Conservation (phyloP, 1,140 invertebrate species). For the Drosophila quadrilineata region DNA sequence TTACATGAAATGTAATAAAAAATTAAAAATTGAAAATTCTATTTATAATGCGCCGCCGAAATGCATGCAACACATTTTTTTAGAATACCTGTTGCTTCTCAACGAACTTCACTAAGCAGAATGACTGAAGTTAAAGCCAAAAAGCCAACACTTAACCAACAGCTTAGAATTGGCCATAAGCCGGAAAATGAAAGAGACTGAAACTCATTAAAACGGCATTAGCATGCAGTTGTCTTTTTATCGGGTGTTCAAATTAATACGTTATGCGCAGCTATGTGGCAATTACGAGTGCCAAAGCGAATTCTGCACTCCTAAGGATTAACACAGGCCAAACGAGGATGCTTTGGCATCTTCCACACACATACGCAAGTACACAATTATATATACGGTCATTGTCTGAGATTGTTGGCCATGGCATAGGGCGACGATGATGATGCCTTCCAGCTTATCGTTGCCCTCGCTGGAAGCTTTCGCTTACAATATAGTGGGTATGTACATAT, state of each 20-base stretch:
- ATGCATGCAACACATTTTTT: conserved; percentile 36
- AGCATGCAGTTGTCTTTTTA: conserved; percentile 62
- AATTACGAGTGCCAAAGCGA: not conserved
- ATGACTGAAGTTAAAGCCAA: conserved; percentile 38
- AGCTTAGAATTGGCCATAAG: conserved; percentile 32
- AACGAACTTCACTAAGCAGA: not conserved
- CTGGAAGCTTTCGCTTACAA: conserved; percentile 41
- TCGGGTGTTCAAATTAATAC: conserved; percentile 59
- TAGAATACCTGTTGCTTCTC: conserved; percentile 14
- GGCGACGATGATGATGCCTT: conserved; percentile 16
- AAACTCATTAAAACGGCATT: conserved; percentile 70
- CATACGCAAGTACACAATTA: not conserved
- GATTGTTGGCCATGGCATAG: conserved; percentile 3
- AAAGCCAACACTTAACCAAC: conserved; percentile 48
- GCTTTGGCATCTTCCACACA: not conserved
- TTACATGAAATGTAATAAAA: conserved; percentile 73
- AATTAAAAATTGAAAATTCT: not conserved
- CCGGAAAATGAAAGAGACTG: conserved; percentile 15
- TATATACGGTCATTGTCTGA: conserved; percentile 57
- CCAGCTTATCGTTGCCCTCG: conserved; percentile 49
- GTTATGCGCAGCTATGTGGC: conserved; percentile 40
- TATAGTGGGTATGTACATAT: no score
- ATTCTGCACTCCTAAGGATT: not conserved
- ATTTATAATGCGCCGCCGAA: conserved; percentile 11
- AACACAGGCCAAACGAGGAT: conserved; percentile 1